phyloP scores from a whole-genome alignment of 2,113 vertebrate genomes.

The Serinus canaria region DNA sequence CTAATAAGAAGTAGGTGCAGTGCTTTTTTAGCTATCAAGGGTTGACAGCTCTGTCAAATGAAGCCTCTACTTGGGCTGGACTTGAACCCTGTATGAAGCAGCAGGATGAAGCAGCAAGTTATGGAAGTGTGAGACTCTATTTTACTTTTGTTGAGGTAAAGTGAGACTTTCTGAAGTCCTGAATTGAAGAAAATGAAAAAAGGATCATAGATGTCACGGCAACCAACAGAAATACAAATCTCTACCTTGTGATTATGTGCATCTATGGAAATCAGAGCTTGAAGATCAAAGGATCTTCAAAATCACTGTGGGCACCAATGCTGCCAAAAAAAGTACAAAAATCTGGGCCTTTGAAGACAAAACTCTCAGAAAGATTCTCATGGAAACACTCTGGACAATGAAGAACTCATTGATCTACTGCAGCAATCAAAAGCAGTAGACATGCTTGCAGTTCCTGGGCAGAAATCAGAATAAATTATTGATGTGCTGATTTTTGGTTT shows the following conservation, averaged over 20 bases:
- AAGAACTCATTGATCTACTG: conserved; percentile 80
- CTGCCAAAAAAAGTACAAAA: conserved; percentile 70
- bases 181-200: not conserved
- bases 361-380: conserved; percentile 80
- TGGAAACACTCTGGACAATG: conserved; percentile 82
- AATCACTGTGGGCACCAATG: conserved; percentile 78
- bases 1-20: not conserved
- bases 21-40: not conserved
- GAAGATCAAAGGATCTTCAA: conserved; percentile 78
- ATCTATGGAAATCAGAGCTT: conserved; percentile 80
- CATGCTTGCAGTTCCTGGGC: not conserved
- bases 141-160: not conserved
- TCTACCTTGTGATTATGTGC: conserved; percentile 77
- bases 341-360: conserved; percentile 80
- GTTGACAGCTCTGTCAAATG: not conserved
- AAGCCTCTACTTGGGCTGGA: not conserved
- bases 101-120: not conserved
- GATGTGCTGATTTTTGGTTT: not conserved
- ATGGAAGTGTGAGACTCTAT: fast-evolving
- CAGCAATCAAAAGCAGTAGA: conserved; percentile 80
- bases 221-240: not conserved
- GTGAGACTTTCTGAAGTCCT: not conserved
- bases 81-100: not conserved
- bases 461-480: not conserved
- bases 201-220: too few species aligned